phyloP scores from a whole-genome alignment of 2,113 vertebrate genomes.

The Scytalopus superciliaris region DNA sequence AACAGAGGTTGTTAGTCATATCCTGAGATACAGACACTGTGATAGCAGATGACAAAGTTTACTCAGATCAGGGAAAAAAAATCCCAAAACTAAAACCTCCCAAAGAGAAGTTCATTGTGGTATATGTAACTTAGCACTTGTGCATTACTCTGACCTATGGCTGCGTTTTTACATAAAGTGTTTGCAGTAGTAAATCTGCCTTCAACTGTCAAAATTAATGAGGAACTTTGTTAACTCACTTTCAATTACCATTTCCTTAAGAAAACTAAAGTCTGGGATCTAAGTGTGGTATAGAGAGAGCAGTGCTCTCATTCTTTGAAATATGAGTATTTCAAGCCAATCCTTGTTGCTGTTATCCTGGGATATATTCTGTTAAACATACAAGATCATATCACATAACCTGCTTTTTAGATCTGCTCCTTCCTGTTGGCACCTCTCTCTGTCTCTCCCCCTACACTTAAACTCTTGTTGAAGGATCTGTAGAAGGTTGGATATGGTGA shows the following conservation, averaged over 20 bases:
- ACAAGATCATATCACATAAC: neutral
- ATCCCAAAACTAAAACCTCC: neutral
- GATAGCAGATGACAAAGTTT: neutral
- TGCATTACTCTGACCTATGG: neutral
- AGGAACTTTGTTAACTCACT: neutral
- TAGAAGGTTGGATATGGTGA: neutral
- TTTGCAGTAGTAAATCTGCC: neutral
- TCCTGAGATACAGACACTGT: too few relatives aligned
- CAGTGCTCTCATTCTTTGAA: neutral
- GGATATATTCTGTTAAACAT: neutral
- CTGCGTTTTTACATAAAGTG: neutral
- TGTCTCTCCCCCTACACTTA: neutral
- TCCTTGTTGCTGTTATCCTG: neutral
- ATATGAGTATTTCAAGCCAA: neutral
- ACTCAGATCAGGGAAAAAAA: neutral
- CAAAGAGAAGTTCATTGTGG: neutral
- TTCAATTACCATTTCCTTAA: neutral
- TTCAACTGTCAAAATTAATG: neutral
- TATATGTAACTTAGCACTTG: neutral
- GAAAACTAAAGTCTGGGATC: neutral
- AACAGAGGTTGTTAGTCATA: neutral
- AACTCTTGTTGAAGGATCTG: neutral
- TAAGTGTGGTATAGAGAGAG: neutral
- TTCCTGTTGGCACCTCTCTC: neutral
- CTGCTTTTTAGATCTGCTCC: neutral